phyloP scores from a whole-genome alignment of 2,113 vertebrate genomes.

The Bos indicus region DNA sequence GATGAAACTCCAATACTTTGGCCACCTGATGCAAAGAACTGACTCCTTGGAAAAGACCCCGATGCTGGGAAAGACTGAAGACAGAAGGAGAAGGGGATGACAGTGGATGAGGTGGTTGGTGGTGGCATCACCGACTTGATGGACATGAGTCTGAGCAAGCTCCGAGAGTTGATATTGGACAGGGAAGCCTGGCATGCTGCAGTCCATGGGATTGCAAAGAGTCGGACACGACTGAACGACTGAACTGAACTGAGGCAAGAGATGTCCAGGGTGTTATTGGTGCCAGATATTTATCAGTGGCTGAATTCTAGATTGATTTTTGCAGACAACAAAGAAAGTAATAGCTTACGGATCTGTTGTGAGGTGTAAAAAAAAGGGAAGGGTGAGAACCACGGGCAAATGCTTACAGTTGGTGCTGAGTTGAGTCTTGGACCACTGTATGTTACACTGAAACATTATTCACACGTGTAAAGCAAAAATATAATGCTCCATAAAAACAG shows the following conservation, averaged over 20 bases:
- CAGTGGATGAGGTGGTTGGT: not conserved
- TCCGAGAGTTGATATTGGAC: not conserved
- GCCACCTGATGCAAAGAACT: not conserved
- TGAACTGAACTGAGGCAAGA: not conserved
- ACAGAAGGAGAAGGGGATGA: not conserved
- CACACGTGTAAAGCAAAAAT: not conserved
- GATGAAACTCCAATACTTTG: not conserved
- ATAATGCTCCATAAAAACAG: not conserved
- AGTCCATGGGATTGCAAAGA: not conserved
- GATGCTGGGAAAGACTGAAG: not conserved
- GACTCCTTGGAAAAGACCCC: not conserved
- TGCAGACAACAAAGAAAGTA: not conserved
- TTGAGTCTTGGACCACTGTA: not conserved
- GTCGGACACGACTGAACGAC: rapidly evolving
- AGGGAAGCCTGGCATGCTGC: not conserved
- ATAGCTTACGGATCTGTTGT: not conserved
- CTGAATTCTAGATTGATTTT: not conserved
- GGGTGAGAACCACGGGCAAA: not conserved
- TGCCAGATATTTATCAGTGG: not conserved
- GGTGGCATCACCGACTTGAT: not conserved
- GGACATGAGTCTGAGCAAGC: not conserved
- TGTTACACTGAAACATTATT: not conserved
- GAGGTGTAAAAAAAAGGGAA: not conserved
- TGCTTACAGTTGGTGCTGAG: not conserved
- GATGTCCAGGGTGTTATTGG: not conserved